Evolutionary conservation across 2,888 invertebrate species (phyloP).

Genomic region (Melieria crassipennis): DNA sequence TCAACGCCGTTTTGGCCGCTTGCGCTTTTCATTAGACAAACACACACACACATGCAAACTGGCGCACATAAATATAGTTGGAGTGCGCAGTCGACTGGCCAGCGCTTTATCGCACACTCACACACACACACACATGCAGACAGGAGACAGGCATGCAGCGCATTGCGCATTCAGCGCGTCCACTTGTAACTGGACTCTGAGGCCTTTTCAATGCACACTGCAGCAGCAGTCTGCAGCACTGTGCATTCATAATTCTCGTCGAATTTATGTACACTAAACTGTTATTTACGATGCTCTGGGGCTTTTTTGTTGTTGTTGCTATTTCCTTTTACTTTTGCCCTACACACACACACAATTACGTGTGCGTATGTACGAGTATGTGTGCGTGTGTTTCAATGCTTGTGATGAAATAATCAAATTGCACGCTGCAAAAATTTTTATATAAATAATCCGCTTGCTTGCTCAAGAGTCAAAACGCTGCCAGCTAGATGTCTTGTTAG

Average conservation of each 20-base stretch:
- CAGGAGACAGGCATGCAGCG: conserved; percentile 23
- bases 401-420: conserved; percentile 29
- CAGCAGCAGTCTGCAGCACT: conserved; percentile 19
- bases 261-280: conserved; percentile 62
- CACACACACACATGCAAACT: neutral
- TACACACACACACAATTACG: conserved; percentile 4
- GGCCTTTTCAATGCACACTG: conserved; percentile 15
- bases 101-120: neutral
- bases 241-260: conserved; percentile 60
- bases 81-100: neutral
- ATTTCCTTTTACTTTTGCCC: neutral
- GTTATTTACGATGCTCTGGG: conserved; percentile 61
- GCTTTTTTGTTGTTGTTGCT: conserved; percentile 47
- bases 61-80: neutral
- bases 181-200: conserved; percentile 1
- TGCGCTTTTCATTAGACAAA: neutral
- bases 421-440: conserved; percentile 22
- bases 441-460: conserved; percentile 25
- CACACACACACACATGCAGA: conserved; percentile 11
- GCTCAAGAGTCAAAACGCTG: conserved; percentile 1
- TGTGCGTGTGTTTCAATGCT: conserved; percentile 4
- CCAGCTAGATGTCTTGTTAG: too few relatives aligned
- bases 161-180: conserved; percentile 13
- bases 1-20: conserved; percentile 3
- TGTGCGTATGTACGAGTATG: neutral